These are phyloP conservation scores for Tympanuchus pallidicinctus DNA, from an alignment of 2,113 vertebrate genomes.

Conservation along the genomic window DNA sequence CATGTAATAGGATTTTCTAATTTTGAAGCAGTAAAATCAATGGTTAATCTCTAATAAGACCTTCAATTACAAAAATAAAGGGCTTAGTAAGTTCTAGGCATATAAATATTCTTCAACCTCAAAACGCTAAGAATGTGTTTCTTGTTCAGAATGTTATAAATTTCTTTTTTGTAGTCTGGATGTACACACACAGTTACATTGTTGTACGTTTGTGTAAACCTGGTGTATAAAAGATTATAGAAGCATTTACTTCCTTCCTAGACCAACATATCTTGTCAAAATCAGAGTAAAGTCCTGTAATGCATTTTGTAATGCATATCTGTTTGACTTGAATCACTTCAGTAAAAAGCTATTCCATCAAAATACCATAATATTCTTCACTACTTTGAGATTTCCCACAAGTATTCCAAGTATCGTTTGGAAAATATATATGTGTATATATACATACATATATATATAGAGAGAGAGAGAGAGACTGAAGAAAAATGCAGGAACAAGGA, in stretches of 20 bases:
- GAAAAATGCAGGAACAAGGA: rapidly evolving
- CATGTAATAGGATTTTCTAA: background rate
- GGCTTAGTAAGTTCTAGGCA: background rate
- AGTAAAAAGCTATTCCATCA: background rate
- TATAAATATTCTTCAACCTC: background rate
- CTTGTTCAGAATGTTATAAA: background rate
- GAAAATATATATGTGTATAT: background rate
- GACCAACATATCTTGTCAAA: background rate
- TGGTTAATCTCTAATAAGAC: background rate
- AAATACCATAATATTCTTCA: background rate
- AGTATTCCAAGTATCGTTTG: background rate
- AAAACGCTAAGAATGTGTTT: background rate
- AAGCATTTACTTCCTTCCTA: background rate
- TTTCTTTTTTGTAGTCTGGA: background rate
- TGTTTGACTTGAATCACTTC: background rate
- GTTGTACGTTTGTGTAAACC: rapidly evolving
- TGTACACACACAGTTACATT: background rate
- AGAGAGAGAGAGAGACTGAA: background rate
- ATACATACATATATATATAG: background rate
- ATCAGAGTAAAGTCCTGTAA: rapidly evolving
- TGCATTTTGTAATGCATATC: background rate
- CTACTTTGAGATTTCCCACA: background rate
- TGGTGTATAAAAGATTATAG: background rate
- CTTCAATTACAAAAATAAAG: background rate
- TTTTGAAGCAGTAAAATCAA: background rate